Evolutionary conservation across 2,888 invertebrate genomes (phyloP).

Genomic region (Pseudococcus jackbeardsleyi): DNA sequence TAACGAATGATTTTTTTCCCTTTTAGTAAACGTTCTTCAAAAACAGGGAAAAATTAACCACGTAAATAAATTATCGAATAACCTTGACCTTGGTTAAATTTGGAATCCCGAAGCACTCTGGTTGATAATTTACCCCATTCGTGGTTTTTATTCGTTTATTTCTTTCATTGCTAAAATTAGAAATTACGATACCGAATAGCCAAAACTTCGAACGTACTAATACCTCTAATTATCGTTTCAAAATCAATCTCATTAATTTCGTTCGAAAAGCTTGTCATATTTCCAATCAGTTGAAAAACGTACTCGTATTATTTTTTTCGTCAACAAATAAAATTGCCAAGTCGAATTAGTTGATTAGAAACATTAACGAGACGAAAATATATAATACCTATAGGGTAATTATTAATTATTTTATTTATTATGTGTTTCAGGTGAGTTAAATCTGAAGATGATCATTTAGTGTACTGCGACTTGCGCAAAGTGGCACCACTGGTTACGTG

Average conservation of each 20-base stretch:
- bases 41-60: too few relatives aligned
- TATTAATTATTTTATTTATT: conserved; percentile 11
- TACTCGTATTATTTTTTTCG: conserved; percentile 27
- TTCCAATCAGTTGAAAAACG: background rate
- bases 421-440: background rate
- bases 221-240: conserved; percentile 48
- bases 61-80: too few relatives aligned
- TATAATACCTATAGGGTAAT: too few relatives aligned
- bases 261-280: conserved; percentile 43
- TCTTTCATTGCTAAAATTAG: background rate
- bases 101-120: too few relatives aligned
- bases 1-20: too few relatives aligned
- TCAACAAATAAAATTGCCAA: background rate
- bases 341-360: conserved; percentile 41
- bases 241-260: conserved; percentile 48
- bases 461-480: too few relatives aligned
- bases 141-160: background rate
- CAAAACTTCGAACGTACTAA: background rate
- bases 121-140: background rate
- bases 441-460: background rate
- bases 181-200: too few relatives aligned
- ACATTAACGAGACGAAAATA: conserved; percentile 36
- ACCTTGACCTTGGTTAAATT: too few relatives aligned
- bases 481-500: too few relatives aligned
- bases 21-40: too few relatives aligned